Conservation (phyloP, 2,797 vertebrate species). For the Tympanoctomys barrerae region DNA sequence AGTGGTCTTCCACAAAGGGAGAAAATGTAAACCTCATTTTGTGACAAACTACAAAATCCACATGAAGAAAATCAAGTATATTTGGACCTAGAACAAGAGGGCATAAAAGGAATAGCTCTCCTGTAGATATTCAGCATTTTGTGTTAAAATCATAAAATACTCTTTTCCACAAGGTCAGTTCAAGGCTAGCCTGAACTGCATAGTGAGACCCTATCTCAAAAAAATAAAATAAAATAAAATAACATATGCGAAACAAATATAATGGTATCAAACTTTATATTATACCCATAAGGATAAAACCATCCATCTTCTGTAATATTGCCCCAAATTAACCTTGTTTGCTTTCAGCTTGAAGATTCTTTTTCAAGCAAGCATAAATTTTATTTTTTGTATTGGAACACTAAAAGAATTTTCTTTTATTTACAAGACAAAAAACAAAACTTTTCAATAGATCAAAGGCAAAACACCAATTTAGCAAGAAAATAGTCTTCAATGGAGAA, state of each 20-base stretch:
- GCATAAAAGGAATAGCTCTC: not conserved
- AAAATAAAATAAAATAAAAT: no score
- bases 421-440: conserved; percentile 70
- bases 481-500: conserved; percentile 71
- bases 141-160: conserved; percentile 19
- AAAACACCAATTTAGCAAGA: conserved; percentile 72
- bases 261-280: conserved; percentile 19
- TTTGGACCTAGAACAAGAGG: conserved; percentile 42
- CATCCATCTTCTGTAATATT: conserved; percentile 43
- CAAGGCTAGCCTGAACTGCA: no score
- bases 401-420: conserved; percentile 63
- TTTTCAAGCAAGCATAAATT: conserved; percentile 64
- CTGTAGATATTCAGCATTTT: not conserved
- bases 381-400: conserved; percentile 63
- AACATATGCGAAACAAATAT: no score
- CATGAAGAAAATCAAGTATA: conserved; percentile 40
- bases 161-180: conserved; percentile 22
- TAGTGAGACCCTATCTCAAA: no score
- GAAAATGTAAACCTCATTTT: conserved; percentile 22
- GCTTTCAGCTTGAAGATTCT: conserved; percentile 57
- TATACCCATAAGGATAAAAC: conserved; percentile 21
- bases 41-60: conserved; percentile 47
- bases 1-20: not conserved
- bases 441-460: conserved; percentile 71
- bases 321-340: conserved; percentile 64